phyloP scores from a whole-genome alignment of 2,113 vertebrate genomes.

The Psammodynastes pulverulentus region DNA sequence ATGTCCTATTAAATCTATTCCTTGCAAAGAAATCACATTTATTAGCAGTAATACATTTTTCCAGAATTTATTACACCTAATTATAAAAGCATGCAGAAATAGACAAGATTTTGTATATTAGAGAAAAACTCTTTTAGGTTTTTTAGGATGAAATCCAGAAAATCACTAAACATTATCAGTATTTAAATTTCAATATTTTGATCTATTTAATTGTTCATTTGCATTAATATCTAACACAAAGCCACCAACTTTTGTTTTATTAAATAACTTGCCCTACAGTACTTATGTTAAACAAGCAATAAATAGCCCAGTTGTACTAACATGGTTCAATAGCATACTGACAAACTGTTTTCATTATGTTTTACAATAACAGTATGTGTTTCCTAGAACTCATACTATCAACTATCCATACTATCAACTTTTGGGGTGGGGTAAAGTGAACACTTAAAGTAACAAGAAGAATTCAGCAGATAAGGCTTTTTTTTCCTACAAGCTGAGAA shows the following conservation, averaged over 20 bases:
- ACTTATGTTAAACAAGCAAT: background rate
- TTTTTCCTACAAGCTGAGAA: background rate
- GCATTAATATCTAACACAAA: background rate
- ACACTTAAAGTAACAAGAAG: background rate
- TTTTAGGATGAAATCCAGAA: background rate
- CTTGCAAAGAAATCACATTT: conserved; percentile 8
- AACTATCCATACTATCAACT: background rate
- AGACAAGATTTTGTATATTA: background rate
- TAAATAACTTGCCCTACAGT: background rate
- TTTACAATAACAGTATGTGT: background rate
- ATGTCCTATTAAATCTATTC: background rate
- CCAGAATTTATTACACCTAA: background rate
- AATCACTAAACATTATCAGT: background rate
- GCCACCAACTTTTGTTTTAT: background rate
- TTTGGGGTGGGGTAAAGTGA: background rate
- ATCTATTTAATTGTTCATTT: background rate
- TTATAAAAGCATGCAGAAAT: background rate
- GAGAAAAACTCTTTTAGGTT: background rate
- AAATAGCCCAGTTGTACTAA: background rate
- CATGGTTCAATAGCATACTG: background rate
- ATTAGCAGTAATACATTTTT: background rate
- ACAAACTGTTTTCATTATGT: background rate
- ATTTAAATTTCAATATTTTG: background rate
- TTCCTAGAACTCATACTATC: background rate
- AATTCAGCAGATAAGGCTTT: background rate